phyloP scores from a whole-genome alignment of 2,113 vertebrate species.

The Desmodus rotundus region DNA sequence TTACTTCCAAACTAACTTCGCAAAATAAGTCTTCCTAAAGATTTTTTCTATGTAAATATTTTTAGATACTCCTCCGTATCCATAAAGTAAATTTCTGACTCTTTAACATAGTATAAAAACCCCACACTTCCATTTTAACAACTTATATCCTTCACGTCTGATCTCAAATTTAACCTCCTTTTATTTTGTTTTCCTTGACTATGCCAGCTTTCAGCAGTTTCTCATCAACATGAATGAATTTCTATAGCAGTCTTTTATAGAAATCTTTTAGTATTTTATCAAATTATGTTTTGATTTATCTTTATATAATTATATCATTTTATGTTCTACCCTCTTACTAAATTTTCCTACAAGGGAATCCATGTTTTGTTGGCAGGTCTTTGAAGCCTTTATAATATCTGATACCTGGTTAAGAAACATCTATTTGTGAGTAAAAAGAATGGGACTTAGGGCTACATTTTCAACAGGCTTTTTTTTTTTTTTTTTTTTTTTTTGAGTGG shows the following conservation, averaged over 20 bases:
- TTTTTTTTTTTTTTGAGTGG: background rate
- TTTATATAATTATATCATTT: constrained; percentile 7
- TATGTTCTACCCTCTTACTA: background rate
- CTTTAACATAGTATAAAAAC: background rate
- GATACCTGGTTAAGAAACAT: background rate
- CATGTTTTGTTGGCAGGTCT: background rate
- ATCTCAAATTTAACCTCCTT: background rate
- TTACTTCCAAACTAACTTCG: background rate
- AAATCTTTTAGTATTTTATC: background rate
- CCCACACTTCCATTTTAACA: background rate
- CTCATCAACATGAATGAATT: background rate
- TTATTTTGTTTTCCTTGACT: background rate
- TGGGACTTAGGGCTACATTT: background rate
- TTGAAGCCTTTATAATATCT: background rate
- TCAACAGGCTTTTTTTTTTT: background rate
- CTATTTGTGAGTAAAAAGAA: constrained; percentile 15
- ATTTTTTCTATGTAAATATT: background rate
- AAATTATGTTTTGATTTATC: background rate
- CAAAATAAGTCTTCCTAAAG: background rate
- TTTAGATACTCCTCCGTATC: background rate
- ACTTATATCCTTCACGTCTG: background rate
- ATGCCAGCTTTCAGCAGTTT: background rate
- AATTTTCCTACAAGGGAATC: background rate
- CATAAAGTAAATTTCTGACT: background rate
- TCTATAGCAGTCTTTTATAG: background rate